Evolutionary conservation across 2,888 invertebrate species (phyloP).

Genomic region (Tribolium freemani): DNA sequence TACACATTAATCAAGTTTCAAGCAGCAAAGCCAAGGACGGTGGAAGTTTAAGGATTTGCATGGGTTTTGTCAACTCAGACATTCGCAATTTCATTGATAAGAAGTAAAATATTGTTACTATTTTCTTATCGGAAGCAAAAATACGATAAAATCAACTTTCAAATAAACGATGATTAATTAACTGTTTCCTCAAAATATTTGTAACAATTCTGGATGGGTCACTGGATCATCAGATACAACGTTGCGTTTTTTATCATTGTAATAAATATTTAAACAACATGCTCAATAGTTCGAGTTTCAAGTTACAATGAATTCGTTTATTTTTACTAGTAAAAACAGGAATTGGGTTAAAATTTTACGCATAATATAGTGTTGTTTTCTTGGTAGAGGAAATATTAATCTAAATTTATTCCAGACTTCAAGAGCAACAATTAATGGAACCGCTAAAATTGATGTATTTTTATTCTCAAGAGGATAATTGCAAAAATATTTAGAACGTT

Average conservation of each 20-base stretch:
- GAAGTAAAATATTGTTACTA: background rate
- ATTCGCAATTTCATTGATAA: background rate
- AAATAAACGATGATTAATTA: background rate
- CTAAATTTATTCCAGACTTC: background rate
- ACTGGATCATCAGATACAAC: background rate
- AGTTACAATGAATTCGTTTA: background rate
- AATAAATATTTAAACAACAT: no score
- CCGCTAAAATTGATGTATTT: background rate
- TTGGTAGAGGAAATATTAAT: background rate
- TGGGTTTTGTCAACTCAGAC: background rate
- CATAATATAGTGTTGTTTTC: background rate
- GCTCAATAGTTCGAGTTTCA: background rate
- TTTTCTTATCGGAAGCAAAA: background rate
- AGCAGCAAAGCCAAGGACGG: constrained; percentile 33
- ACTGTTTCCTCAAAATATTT: background rate
- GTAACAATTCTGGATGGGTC: background rate
- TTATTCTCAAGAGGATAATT: background rate
- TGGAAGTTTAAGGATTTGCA: constrained; percentile 11
- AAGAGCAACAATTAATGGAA: background rate
- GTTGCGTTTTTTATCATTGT: background rate
- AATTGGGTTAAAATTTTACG: background rate
- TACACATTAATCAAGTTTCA: constrained; percentile 28
- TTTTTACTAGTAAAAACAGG: background rate
- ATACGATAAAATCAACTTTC: background rate
- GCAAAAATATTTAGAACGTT: background rate